phyloP scores from a whole-genome alignment of 1,140 invertebrate genomes.

The Linepithema humile region DNA sequence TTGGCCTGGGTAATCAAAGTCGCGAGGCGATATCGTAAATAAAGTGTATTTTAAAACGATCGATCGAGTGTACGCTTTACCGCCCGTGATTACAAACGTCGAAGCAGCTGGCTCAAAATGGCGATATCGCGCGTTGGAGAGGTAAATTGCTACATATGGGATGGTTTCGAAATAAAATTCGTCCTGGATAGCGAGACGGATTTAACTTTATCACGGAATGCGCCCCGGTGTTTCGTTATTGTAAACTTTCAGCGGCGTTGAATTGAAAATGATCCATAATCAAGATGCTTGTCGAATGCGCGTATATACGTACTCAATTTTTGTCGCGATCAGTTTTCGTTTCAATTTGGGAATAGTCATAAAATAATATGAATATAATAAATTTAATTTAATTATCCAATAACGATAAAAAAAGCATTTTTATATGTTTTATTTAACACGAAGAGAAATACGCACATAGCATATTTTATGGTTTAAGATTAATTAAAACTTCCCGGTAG shows the following conservation, averaged over 20 bases:
- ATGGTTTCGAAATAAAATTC: constrained; percentile 66
- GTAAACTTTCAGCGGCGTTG: constrained; percentile 15
- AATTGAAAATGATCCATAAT: constrained; percentile 57
- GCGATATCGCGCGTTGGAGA: constrained; percentile 23
- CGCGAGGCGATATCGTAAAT: constrained; percentile 61
- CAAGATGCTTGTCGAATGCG: constrained; percentile 22
- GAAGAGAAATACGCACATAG: neutral
- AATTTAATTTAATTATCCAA: neutral
- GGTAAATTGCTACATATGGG: constrained; percentile 60
- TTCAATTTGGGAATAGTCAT: neutral
- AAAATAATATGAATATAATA: neutral
- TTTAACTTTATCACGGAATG: constrained; percentile 66
- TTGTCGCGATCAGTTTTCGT: neutral
- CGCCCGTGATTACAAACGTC: constrained; percentile 62
- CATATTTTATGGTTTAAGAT: constrained; percentile 16
- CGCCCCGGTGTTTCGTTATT: constrained; percentile 43
- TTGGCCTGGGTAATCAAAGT: constrained; percentile 37
- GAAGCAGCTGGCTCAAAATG: constrained; percentile 63
- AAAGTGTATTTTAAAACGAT: constrained; percentile 64
- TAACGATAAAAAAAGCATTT: neutral
- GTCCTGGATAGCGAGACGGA: constrained; percentile 4
- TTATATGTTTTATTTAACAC: neutral
- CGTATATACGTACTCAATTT: neutral
- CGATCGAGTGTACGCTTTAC: constrained; percentile 33
- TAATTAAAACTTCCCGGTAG: constrained; percentile 32